Evolutionary conservation across 2,797 vertebrate species (phyloP), one percentile per base, ranked within the genome.

Genomic region (Allobates femoralis): DNA sequence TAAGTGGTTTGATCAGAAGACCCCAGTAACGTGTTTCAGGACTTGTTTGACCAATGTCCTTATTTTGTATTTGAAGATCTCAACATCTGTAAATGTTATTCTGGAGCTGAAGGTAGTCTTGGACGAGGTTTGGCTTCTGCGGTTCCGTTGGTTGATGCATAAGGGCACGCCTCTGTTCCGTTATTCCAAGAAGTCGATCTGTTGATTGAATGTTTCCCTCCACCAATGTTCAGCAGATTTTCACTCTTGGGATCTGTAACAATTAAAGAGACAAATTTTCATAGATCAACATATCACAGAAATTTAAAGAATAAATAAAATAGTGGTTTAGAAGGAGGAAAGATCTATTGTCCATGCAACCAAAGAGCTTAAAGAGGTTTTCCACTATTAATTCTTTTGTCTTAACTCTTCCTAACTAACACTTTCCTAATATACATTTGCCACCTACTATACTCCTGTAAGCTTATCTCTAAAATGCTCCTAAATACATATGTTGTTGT

Each of bases 181-280:
- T 76, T 88, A 80, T 88, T 88, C 86, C 86, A 88, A 12, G 86
- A 88, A 15, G 86, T 88, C 56, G 86, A 88, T 15, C 86, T 84
- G 50, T 85, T 88, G 46, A 88, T 88, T n/a, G 86, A 88, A 81
- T 85, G 78, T 67, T 80, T 85, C 26, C 86, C 86, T 55, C 56
- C 62, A 67, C 76, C 60, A 84, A 79, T 87, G 69, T 81, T 84
- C 12, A 85, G 51, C 11, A 77, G 30, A 14, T 75, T 56, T 32
- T 88, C 86, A 85, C 32, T 81, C 21, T 81, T 85, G 41, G 78
- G 46, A 58, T 85, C 86, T 88, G 76, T 19, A 85, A 62, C 10
- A 73, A n/a, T n/a, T 41, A 67, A n/a, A 75, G 14, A 34, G 46
- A 79, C 12, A 77, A 12, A 41, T 23, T 46, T 12, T 73, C 3